Evolutionary conservation across 2,113 vertebrate genomes (phyloP).

Genomic region (Crotalus horridus): DNA sequence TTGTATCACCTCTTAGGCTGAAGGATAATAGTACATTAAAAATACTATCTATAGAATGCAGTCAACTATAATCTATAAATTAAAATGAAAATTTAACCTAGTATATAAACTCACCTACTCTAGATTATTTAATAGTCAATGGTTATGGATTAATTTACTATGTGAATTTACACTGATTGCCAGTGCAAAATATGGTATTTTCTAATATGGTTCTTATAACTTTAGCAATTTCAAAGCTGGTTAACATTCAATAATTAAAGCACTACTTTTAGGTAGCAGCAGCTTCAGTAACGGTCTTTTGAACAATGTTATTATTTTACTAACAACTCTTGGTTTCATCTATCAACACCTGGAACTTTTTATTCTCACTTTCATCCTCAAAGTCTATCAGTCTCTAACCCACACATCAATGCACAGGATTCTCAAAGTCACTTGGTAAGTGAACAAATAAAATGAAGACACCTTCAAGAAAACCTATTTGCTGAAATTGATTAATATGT

Average conservation of each 20-base stretch:
- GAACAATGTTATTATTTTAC: background rate
- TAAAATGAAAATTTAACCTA: background rate
- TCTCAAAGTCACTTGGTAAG: background rate
- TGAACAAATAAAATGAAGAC: background rate
- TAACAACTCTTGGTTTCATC: background rate
- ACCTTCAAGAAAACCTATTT: background rate
- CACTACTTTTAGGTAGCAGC: background rate
- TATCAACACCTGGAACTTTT: conserved; percentile 11
- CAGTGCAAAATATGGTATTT: background rate
- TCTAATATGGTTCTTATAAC: background rate
- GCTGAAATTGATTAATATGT: background rate
- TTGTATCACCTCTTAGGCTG: background rate
- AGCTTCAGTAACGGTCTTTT: background rate
- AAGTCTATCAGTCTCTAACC: background rate
- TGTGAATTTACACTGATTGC: background rate
- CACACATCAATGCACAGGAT: background rate
- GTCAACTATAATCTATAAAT: background rate
- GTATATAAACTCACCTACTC: background rate
- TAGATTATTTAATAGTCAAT: background rate
- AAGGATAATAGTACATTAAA: background rate
- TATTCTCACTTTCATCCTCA: conserved; percentile 29
- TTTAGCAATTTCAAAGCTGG: background rate
- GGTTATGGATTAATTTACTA: background rate
- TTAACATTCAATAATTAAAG: background rate
- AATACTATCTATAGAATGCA: background rate